Base-by-base conservation (phyloP, 1,140 invertebrate genomes). In the Apis laboriosa region DNA sequence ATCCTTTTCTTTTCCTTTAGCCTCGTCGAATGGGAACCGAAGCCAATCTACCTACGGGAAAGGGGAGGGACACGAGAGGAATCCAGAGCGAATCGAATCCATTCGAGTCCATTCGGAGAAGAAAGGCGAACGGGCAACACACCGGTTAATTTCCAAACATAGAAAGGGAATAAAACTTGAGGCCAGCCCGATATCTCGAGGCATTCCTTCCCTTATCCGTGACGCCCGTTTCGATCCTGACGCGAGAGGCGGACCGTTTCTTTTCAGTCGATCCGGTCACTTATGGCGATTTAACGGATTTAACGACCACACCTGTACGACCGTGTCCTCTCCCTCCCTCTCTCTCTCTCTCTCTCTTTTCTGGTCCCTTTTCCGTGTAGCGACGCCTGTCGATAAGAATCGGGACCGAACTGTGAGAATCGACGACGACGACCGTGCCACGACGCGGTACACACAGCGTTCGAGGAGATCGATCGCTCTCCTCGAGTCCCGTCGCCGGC, bases 341-440 rank as follows among this genome's bases (percentile, higher is more conserved):
- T 61, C 78, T 75, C 28, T 24, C 24, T 21, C 66, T 61, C 78
- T 75, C 85, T 13, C 24, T 21, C 71, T 61, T 78, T 75, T 80
- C 71, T 63, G 84, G 71, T 68, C 76, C 61, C 74, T 83, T 86
- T 87, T 87, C 82, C 82, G 72, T 84, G 79, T 81, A 81, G 72
- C 71, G 79, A 60, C 64, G 77, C 56, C 61, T 77, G 60, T 43
- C 34, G 88, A 89, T 87, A 89, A 89, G 67, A 80, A 89, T 87
- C 87, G 56, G 80, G 34, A 61, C 63, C 79, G 79, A 87, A 88
- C 88, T 82, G 86, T 79, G 87, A 88, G 88, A 88, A 89, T 86
- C 86, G 84, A 83, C 87, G 86, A 88, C 77, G 81, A 79, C 51
- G 63, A 66, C 56, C 58, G 55, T n/a, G 28, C 71, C 77, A 55